A percentile compares a stretch with the other conserved stretches of the same genome.
Conservation (phyloP, 2,888 invertebrate genomes). For the Callinectes sapidus region DNA sequence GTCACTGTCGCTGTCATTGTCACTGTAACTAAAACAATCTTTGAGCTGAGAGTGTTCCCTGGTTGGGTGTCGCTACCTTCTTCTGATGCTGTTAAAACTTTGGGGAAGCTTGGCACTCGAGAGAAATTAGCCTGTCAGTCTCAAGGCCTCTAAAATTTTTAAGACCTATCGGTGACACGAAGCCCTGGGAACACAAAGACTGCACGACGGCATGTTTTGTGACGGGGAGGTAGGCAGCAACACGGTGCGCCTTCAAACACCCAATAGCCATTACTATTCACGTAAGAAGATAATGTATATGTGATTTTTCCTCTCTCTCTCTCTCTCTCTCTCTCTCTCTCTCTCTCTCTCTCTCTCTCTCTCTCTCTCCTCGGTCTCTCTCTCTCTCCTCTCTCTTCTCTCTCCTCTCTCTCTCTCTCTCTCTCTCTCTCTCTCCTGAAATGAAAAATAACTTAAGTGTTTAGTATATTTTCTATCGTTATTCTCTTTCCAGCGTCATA, state of each 20-base stretch:
- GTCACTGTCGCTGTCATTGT: background rate
- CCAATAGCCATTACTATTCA: background rate
- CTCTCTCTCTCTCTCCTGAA: background rate
- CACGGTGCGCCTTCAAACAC: background rate
- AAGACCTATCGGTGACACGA: background rate
- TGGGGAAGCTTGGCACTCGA: background rate
- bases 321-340: no score
- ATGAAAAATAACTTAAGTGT: background rate
- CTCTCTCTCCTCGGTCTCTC: no score
- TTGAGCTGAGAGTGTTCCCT: background rate
- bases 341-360: no score
- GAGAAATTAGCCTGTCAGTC: conserved; percentile 16
- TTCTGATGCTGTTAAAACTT: background rate
- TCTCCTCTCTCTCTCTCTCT: no score
- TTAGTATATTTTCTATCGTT: background rate
- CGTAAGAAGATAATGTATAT: background rate
- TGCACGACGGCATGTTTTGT: background rate
- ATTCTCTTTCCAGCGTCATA: background rate
- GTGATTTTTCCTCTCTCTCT: background rate
- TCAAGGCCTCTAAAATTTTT: background rate
- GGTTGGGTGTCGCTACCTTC: background rate
- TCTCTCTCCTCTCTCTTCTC: no score
- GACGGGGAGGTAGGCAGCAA: background rate
- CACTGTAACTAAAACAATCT: background rate
- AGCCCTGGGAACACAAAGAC: background rate